Evolutionary conservation across 2,797 vertebrate species (phyloP).

Genomic region (Pseudocheirus occidentalis): DNA sequence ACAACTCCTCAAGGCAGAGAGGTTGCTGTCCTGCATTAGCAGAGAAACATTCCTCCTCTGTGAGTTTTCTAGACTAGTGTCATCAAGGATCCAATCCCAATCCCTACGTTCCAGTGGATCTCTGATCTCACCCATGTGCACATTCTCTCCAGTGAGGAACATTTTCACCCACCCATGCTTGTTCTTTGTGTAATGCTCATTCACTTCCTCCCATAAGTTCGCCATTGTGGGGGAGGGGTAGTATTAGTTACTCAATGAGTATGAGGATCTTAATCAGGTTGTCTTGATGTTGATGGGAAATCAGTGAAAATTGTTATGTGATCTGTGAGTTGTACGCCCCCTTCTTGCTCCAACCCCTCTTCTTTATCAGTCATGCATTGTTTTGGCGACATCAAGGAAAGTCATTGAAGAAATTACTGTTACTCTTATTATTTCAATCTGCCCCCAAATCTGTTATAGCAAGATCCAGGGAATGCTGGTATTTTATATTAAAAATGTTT

Average conservation of each 20-base stretch:
- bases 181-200: neutral
- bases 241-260: neutral
- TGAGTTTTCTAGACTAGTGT: neutral
- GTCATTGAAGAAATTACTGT: slow-evolving; percentile 23
- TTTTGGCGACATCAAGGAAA: neutral
- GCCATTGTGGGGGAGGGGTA: neutral
- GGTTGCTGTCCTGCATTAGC: neutral
- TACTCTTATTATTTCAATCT: slow-evolving; percentile 46
- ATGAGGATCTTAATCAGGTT: neutral
- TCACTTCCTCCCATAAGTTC: neutral
- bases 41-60: neutral
- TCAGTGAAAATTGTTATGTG: neutral
- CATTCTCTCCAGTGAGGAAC: neutral
- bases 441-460: slow-evolving; percentile 40
- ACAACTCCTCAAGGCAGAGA: neutral
- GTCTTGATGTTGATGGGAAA: neutral
- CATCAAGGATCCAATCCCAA: neutral
- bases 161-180: neutral
- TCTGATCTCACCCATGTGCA: neutral
- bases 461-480: slow-evolving; percentile 65
- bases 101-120: neutral
- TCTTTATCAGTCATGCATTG: neutral
- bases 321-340: neutral
- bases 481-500: slow-evolving; percentile 81
- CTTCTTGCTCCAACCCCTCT: neutral